Evolutionary conservation across 1,140 invertebrate species (phyloP).

Genomic region (Platorchestia sp.): DNA sequence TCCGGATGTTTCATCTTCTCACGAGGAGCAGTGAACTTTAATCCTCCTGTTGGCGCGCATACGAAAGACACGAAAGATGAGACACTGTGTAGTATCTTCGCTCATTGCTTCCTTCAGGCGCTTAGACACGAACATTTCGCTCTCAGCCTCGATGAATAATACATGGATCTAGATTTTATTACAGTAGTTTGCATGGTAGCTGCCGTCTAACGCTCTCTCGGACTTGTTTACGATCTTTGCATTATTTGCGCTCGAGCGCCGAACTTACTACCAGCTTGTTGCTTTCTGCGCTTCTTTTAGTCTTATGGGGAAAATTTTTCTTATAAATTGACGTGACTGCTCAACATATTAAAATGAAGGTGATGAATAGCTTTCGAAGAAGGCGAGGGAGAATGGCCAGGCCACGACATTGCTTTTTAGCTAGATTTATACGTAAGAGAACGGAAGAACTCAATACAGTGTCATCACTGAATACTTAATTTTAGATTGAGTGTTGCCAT

Average conservation of each 20-base stretch:
- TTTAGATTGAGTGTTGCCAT: neutral
- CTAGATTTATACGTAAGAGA: neutral
- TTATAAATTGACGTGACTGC: slow-evolving; percentile 24
- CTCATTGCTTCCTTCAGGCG: slow-evolving; percentile 39
- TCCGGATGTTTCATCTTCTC: neutral
- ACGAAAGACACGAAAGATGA: slow-evolving; percentile 24
- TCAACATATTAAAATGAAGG: slow-evolving; percentile 21
- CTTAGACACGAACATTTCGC: slow-evolving; percentile 44
- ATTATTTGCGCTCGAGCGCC: slow-evolving; percentile 42
- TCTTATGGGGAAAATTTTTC: slow-evolving; percentile 12
- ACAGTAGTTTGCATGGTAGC: slow-evolving; percentile 53
- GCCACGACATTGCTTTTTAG: neutral
- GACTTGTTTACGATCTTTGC: slow-evolving; percentile 47
- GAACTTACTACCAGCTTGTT: slow-evolving; percentile 49
- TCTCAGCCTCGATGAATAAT: slow-evolving; percentile 49
- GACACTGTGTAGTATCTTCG: slow-evolving; percentile 7
- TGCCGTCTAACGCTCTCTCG: slow-evolving; percentile 50
- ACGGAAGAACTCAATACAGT: neutral
- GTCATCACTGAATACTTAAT: neutral
- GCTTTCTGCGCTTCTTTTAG: neutral
- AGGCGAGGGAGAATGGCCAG: neutral
- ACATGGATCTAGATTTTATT: slow-evolving; percentile 43
- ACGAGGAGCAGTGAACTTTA: slow-evolving; percentile 9
- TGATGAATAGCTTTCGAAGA: neutral
- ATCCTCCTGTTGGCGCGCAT: neutral